phyloP scores from a whole-genome alignment of 1,140 invertebrate species.

The Achatina immaculata region DNA sequence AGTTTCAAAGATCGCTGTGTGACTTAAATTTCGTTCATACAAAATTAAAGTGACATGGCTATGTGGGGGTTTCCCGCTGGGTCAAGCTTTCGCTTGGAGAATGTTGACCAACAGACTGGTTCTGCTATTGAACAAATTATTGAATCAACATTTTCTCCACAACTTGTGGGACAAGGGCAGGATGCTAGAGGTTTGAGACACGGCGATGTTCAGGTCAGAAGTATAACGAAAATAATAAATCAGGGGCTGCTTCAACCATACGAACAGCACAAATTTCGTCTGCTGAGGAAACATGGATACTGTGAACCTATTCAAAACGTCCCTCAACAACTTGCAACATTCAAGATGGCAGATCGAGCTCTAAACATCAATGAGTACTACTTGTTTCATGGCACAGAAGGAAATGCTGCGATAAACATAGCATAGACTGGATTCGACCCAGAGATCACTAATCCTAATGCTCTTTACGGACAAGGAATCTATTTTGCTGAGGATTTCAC shows the following conservation, averaged over 20 bases:
- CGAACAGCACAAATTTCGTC: background rate
- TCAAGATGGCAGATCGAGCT: background rate
- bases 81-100: background rate
- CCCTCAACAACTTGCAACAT: background rate
- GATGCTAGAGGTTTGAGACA: background rate
- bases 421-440: constrained; percentile 48
- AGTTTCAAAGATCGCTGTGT: too few relatives aligned
- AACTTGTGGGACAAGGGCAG: background rate
- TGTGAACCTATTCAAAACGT: background rate
- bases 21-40: too few relatives aligned
- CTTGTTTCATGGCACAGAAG: constrained; percentile 59
- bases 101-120: background rate
- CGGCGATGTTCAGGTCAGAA: background rate
- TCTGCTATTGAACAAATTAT: background rate
- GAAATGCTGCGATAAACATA: constrained; percentile 44
- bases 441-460: constrained; percentile 42
- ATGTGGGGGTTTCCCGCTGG: too few relatives aligned
- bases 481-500: constrained; percentile 59
- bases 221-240: background rate
- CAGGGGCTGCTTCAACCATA: background rate
- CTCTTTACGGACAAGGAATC: constrained; percentile 56
- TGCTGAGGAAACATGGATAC: background rate
- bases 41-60: too few relatives aligned
- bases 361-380: constrained; percentile 61
- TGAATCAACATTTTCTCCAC: background rate